Evolutionary conservation across 2,888 invertebrate genomes (phyloP).

Genomic region (Thecocarcelia acutangulata): DNA sequence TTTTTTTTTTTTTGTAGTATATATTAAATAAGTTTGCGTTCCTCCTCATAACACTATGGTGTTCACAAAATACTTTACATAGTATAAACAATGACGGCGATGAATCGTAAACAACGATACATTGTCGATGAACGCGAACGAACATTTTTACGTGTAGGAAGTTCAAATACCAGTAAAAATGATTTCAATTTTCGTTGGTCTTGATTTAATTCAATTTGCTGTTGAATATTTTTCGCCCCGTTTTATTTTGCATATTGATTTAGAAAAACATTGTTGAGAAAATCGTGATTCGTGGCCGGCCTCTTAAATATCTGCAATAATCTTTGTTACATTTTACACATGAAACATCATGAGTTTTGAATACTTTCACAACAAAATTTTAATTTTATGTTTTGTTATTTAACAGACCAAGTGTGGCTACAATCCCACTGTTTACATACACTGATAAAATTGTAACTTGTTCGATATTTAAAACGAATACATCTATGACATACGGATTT

Average conservation of each 20-base stretch:
- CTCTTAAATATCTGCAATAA: too few species aligned
- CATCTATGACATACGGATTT: too few species aligned
- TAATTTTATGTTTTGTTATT: too few species aligned
- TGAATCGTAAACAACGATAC: too few species aligned
- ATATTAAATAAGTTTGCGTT: conserved; percentile 45
- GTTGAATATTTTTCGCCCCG: background rate
- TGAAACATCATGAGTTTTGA: too few species aligned
- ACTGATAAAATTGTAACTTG: too few species aligned
- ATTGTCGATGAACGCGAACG: background rate
- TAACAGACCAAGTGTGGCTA: too few species aligned
- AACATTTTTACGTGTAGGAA: conserved; percentile 1
- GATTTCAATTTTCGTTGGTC: background rate
- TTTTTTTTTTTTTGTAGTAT: background rate
- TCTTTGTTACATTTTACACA: too few species aligned
- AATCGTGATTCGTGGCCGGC: too few species aligned
- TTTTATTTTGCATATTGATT: background rate
- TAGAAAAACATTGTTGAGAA: background rate
- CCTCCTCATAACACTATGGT: conserved; percentile 4
- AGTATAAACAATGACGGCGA: background rate
- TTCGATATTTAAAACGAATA: too few species aligned
- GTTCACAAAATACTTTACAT: conserved; percentile 7
- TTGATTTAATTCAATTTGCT: conserved; percentile 32
- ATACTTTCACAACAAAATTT: too few species aligned
- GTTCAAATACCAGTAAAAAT: background rate
- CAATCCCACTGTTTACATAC: too few species aligned